Evolutionary conservation across 2,797 vertebrate species (phyloP).

Genomic region (Catamblyrhynchus diadema): DNA sequence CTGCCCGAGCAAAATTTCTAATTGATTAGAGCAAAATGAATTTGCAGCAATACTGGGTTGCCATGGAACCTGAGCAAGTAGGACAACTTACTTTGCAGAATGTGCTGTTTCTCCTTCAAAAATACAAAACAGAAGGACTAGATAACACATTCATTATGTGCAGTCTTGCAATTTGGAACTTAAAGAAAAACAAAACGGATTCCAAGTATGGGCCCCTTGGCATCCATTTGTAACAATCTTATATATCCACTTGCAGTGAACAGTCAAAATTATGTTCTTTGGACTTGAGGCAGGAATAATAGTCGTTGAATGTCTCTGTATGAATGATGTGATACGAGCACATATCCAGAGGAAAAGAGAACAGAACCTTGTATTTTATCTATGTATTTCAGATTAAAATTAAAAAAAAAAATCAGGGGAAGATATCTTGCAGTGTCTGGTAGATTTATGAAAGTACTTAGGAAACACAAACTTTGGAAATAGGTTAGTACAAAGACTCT

Average conservation of each 20-base stretch:
- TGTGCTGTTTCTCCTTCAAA: conserved; percentile 59
- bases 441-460: conserved; percentile 32
- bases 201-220: conserved; percentile 56
- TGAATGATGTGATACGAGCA: conserved; percentile 25
- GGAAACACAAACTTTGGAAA: conserved; percentile 42
- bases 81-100: conserved; percentile 32
- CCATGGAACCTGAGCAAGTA: conserved; percentile 60
- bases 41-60: conserved; percentile 36
- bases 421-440: neutral
- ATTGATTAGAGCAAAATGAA: conserved; percentile 47
- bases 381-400: conserved; percentile 36
- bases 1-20: conserved; percentile 58
- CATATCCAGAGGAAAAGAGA: neutral
- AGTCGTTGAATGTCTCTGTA: neutral
- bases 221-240: conserved; percentile 53
- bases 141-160: conserved; percentile 64
- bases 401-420: neutral
- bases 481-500: neutral
- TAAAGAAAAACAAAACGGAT: conserved; percentile 48
- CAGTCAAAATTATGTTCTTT: conserved; percentile 53
- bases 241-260: conserved; percentile 7
- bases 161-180: conserved; percentile 38
- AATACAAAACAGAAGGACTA: conserved; percentile 64
- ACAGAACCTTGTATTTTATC: conserved; percentile 27
- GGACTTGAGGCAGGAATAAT: conserved; percentile 47